Evolutionary conservation across 1,140 invertebrate genomes (phyloP).

Genomic region (Drosophila carrolli): DNA sequence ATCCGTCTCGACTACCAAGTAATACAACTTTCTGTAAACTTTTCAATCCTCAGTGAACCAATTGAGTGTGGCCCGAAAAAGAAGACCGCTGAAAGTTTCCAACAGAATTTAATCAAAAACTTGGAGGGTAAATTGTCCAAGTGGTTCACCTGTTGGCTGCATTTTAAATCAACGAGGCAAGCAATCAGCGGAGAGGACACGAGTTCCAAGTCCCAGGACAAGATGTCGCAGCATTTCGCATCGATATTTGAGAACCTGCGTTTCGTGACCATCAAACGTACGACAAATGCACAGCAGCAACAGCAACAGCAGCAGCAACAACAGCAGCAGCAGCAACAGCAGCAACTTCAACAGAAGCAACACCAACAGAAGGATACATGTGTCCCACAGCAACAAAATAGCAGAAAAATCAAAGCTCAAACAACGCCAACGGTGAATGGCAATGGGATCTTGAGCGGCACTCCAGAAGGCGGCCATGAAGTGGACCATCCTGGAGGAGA

Average conservation of each 20-base stretch:
- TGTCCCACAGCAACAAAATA: slow-evolving; percentile 54
- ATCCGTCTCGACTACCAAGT: slow-evolving; percentile 18
- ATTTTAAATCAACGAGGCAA: slow-evolving; percentile 66
- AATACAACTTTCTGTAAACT: slow-evolving; percentile 37
- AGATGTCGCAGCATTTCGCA: slow-evolving; percentile 84
- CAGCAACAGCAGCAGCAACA: slow-evolving; percentile 43
- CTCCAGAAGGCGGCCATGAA: slow-evolving; percentile 53
- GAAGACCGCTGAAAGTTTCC: slow-evolving; percentile 31
- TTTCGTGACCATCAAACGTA: slow-evolving; percentile 78
- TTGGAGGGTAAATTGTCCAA: slow-evolving; percentile 47
- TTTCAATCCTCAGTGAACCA: slow-evolving; percentile 47
- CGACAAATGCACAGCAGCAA: slow-evolving; percentile 64
- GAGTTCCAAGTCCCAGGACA: slow-evolving; percentile 38
- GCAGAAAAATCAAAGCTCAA: slow-evolving; percentile 64
- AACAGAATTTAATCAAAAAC: slow-evolving; percentile 77
- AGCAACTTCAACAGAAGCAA: slow-evolving; percentile 22
- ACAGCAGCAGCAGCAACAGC: slow-evolving; percentile 49
- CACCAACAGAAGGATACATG: slow-evolving; percentile 30
- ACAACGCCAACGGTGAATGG: slow-evolving; percentile 59
- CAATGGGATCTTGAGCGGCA: slow-evolving; percentile 61
- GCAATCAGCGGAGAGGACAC: slow-evolving; percentile 26
- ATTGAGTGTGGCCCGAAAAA: slow-evolving; percentile 39
- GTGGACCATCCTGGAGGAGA: slow-evolving; percentile 50
- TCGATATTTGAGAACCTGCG: slow-evolving; percentile 84
- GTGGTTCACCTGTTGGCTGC: slow-evolving; percentile 68